Evolutionary conservation across 2,797 vertebrate species (phyloP).

Genomic region (Oryzias dopingdopingensis): DNA sequence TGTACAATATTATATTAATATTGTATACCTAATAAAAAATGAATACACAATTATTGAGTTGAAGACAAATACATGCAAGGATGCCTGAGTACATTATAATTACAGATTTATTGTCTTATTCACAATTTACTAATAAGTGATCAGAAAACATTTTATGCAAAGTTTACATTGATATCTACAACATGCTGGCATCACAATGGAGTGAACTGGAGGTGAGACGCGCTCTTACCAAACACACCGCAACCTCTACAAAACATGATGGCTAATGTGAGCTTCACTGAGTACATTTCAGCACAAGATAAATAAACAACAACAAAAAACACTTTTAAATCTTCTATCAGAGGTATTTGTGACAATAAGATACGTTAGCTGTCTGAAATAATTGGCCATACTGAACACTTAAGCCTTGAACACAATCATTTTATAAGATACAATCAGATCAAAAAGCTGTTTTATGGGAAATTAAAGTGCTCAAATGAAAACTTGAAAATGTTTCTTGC

Average conservation of each 20-base stretch:
- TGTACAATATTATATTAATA: conserved; percentile 30
- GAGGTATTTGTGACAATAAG: conserved; percentile 66
- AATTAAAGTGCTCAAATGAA: conserved; percentile 75
- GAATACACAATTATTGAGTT: conserved; percentile 24
- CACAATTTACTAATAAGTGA: conserved; percentile 67
- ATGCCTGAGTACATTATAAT: conserved; percentile 41
- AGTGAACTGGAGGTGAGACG: conserved; percentile 35
- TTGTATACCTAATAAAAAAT: conserved; percentile 34
- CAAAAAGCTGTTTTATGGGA: conserved; percentile 53
- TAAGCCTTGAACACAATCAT: conserved; percentile 67
- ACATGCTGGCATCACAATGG: conserved; percentile 38
- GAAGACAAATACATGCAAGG: conserved; percentile 3
- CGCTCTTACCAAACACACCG: conserved; percentile 31
- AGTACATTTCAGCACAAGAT: conserved; percentile 61
- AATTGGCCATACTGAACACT: conserved; percentile 60
- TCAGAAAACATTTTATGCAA: conserved; percentile 53
- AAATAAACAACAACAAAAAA: conserved; percentile 65
- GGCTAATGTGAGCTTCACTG: conserved; percentile 43
- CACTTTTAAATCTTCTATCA: conserved; percentile 52
- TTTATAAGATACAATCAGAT: conserved; percentile 69
- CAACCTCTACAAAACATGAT: conserved; percentile 37
- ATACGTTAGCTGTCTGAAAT: conserved; percentile 62
- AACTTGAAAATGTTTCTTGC: conserved; percentile 41
- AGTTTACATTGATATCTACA: conserved; percentile 64
- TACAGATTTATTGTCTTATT: conserved; percentile 70